Base-by-base conservation (phyloP, 2,113 vertebrate genomes). In the Bostrychus sinensis region DNA sequence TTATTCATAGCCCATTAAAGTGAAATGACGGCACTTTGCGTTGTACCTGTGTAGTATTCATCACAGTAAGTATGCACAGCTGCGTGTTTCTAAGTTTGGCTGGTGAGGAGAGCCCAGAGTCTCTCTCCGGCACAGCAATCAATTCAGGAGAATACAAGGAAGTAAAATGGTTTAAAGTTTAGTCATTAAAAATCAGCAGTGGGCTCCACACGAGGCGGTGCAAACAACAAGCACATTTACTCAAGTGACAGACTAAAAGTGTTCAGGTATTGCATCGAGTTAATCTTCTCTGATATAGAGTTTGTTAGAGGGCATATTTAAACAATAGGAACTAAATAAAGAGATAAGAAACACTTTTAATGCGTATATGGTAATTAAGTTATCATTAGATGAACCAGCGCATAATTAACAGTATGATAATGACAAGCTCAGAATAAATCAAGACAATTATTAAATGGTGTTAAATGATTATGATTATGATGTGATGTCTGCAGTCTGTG, bases 161-260 rank as follows among this genome's bases (percentile, higher is more conserved):
- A 59, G 25, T 48, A 56, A n/a, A 58, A 72, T 22, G 25, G 66
- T 25, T 25, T 23, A 56, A 46, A 32, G 6, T 19, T 10, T 42
- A 56, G 56, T 60, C 57, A 71, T 70, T 75, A 63, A 58, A 32
- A 56, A 62, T 54, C 45, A 62, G 59, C 45, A 39, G 55, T 11
- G 16, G 2, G 9, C 22, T 65, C 45, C 56, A 37, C 48, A n/a
- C 32, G 41, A 63, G 42, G 28, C 43, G 25, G 36, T 48, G 53
- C 32, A 14, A 26, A 66, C 45, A 51, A 22, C 50, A 39, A 25
- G 11, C 3, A 42, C 60, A 56, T 75, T 51, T 19, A 42, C 26
- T 48, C 25, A 9, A 48, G 45, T 48, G 45, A 48, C 45, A 48
- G 20, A 48, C 56, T 28, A n/a, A 51, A 50, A 56, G 1, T 50